Conservation (phyloP, 2,888 invertebrate genomes). For the Drosophila mimetica region DNA sequence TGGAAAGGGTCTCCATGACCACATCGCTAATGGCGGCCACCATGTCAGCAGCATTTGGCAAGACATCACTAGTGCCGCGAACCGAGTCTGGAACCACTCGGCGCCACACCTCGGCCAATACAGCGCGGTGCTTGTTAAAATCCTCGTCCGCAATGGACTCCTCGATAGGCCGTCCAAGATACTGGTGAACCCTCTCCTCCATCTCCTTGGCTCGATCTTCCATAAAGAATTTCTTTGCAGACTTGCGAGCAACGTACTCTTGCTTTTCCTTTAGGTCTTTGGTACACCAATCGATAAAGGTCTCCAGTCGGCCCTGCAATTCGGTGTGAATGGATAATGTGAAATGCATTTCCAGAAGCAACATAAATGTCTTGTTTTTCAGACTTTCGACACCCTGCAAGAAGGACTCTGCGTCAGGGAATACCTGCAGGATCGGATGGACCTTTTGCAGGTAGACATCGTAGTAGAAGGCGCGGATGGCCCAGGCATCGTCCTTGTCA, state of each 20-base stretch:
- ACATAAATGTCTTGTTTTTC: constrained; percentile 81
- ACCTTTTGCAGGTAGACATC: constrained; percentile 76
- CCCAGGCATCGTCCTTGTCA: constrained; percentile 83
- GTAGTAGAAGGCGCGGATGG: constrained; percentile 82
- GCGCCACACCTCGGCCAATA: constrained; percentile 79
- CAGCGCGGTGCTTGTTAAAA: constrained; percentile 68
- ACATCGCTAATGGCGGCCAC: constrained; percentile 77
- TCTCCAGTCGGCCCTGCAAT: constrained; percentile 74
- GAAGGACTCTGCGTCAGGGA: constrained; percentile 76
- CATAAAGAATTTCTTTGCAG: constrained; percentile 82
- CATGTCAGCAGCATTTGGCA: constrained; percentile 76
- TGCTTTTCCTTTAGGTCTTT: constrained; percentile 77
- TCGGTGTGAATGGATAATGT: constrained; percentile 81
- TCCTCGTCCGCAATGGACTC: constrained; percentile 67
- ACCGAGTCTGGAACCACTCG: constrained; percentile 77
- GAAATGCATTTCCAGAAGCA: constrained; percentile 82
- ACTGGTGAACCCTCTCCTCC: constrained; percentile 58
- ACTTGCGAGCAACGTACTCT: constrained; percentile 79
- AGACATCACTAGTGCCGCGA: constrained; percentile 68
- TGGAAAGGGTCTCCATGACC: constrained; percentile 70
- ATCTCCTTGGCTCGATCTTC: constrained; percentile 76
- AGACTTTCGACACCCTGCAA: constrained; percentile 76
- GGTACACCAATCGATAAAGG: constrained; percentile 79
- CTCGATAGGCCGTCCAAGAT: constrained; percentile 70
- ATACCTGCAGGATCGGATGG: constrained; percentile 80